Conservation (phyloP, 2,797 vertebrate species). For the Tapera naevia region DNA sequence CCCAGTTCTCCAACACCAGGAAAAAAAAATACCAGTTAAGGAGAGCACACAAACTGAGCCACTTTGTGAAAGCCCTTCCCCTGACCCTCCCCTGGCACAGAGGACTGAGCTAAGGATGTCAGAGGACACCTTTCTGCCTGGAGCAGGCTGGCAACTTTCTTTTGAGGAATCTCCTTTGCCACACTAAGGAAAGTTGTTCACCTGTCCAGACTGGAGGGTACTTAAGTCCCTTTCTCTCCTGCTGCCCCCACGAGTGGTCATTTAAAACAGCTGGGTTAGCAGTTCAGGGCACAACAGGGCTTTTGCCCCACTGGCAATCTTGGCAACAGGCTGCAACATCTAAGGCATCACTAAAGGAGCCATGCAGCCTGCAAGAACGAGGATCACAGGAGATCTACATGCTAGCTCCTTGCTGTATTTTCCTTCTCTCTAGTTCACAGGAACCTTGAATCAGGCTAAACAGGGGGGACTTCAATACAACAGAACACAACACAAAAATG, state of each 20-base stretch:
- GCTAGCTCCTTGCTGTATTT: background rate
- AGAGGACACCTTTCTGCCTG: background rate
- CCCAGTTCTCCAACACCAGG: background rate
- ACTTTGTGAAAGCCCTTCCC: rapidly evolving
- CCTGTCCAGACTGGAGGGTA: background rate
- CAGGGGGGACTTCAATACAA: background rate
- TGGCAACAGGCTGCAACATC: background rate
- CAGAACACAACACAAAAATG: background rate
- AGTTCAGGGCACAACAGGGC: background rate
- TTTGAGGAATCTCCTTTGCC: background rate
- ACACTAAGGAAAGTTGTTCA: background rate
- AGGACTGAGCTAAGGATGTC: background rate
- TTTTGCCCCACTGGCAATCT: background rate
- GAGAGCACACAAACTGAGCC: background rate
- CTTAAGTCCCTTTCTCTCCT: background rate
- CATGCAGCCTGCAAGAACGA: background rate
- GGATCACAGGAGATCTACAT: background rate
- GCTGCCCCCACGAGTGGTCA: background rate
- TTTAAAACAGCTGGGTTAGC: background rate
- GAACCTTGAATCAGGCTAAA: background rate
- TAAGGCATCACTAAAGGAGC: background rate
- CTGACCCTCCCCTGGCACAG: background rate
- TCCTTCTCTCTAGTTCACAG: background rate
- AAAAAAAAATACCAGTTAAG: background rate
- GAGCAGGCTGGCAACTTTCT: background rate